Evolutionary conservation across 2,113 vertebrate genomes (phyloP).

Genomic region (Epinephelus fuscoguttatus): DNA sequence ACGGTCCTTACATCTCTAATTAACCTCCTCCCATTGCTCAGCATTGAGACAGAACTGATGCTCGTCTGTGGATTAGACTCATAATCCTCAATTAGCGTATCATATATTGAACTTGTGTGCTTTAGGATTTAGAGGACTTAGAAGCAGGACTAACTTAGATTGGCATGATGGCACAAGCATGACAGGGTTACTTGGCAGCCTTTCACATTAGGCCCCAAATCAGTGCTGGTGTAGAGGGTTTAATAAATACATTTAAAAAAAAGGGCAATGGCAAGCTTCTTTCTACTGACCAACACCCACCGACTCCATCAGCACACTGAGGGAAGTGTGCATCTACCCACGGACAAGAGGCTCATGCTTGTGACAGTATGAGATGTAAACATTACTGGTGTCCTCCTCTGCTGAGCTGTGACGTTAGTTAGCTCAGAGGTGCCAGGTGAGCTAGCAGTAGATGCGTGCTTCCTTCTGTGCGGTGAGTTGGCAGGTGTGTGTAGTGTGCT

Average conservation of each 20-base stretch:
- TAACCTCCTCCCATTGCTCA: conserved; percentile 22
- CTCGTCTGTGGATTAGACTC: conserved; percentile 52
- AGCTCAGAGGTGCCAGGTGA: too few relatives aligned
- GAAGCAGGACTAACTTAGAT: conserved; percentile 37
- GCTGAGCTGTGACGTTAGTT: too few relatives aligned
- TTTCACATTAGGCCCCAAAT: conserved; percentile 3
- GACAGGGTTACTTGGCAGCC: conserved; percentile 25
- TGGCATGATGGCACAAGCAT: conserved; percentile 30
- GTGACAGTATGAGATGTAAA: too few relatives aligned
- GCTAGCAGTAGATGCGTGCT: too few relatives aligned
- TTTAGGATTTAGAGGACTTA: conserved; percentile 45
- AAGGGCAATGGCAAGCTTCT: background rate
- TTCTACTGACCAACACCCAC: too few relatives aligned
- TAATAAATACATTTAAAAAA: conserved; percentile 1
- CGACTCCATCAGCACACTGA: too few relatives aligned
- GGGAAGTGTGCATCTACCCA: too few relatives aligned
- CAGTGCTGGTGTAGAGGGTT: conserved; percentile 11
- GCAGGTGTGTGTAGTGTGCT: too few relatives aligned
- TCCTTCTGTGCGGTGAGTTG: too few relatives aligned
- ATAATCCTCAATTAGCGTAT: conserved; percentile 59
- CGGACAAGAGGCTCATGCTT: too few relatives aligned
- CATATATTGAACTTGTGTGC: conserved; percentile 48
- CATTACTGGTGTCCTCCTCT: too few relatives aligned
- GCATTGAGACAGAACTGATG: conserved; percentile 18
- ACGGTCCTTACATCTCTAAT: conserved; percentile 21